phyloP scores from a whole-genome alignment of 2,888 invertebrate genomes.

The Callyntrura sp. region DNA sequence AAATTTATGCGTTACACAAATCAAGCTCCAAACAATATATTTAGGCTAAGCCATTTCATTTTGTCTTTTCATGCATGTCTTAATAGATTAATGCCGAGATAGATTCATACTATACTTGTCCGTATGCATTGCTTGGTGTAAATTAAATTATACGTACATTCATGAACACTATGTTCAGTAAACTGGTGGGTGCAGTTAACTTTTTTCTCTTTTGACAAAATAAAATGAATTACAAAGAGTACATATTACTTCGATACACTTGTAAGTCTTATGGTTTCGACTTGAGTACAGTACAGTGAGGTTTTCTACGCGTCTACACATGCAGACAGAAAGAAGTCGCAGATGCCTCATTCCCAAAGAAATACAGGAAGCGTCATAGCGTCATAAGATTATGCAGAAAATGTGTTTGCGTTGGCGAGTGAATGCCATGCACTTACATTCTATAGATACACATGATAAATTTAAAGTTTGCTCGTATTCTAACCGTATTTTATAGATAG shows the following conservation, averaged over 20 bases:
- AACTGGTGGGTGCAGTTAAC: no score
- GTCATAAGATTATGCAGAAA: not conserved
- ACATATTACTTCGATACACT: not conserved
- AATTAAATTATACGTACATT: no score
- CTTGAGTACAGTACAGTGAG: not conserved
- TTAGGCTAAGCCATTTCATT: no score
- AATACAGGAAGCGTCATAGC: not conserved
- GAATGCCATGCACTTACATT: not conserved
- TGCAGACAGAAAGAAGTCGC: not conserved
- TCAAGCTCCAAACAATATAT: no score
- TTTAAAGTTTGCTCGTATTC: not conserved
- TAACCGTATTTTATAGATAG: no score
- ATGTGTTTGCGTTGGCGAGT: constrained; percentile 2
- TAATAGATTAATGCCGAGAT: no score
- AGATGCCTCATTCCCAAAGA: not conserved
- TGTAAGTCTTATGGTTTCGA: not conserved
- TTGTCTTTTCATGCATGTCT: no score
- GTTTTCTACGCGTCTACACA: not conserved
- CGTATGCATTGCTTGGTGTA: no score
- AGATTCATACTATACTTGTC: no score
- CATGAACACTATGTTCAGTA: no score
- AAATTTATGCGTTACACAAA: no score
- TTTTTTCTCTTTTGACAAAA: no score
- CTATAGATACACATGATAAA: not conserved
- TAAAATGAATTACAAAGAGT: not conserved